phyloP scores from a whole-genome alignment of 2,113 vertebrate species.

The Pipa parva region DNA sequence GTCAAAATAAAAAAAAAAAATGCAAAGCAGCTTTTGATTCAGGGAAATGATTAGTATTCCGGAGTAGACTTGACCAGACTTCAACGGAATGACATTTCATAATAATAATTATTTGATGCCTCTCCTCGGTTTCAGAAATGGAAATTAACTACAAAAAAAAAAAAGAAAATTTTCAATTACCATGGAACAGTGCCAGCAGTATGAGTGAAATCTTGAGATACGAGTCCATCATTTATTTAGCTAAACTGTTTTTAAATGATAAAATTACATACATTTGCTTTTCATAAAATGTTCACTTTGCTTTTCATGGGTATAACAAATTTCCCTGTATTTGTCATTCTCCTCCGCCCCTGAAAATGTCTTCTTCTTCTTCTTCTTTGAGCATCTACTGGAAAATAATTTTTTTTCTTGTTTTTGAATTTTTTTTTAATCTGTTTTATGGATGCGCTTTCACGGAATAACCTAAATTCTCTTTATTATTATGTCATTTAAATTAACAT shows the following conservation, averaged over 20 bases:
- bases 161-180: slow-evolving; percentile 38
- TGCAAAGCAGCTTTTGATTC: slow-evolving; percentile 26
- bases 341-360: slow-evolving; percentile 8
- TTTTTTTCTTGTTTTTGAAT: too few relatives aligned
- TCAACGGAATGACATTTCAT: slow-evolving; percentile 34
- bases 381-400: not conserved
- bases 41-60: slow-evolving; percentile 28
- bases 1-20: slow-evolving; percentile 27
- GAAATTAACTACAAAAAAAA: slow-evolving; percentile 38
- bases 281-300: slow-evolving; percentile 36
- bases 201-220: slow-evolving; percentile 31
- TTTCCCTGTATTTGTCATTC: slow-evolving; percentile 9
- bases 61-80: slow-evolving; percentile 12
- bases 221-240: slow-evolving; percentile 35
- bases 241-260: slow-evolving; percentile 41
- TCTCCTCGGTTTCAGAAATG: slow-evolving; percentile 34
- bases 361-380: not conserved
- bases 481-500: too few relatives aligned
- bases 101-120: slow-evolving; percentile 39
- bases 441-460: too few relatives aligned
- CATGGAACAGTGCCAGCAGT: slow-evolving; percentile 25
- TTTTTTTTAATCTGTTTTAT: too few relatives aligned
- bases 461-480: too few relatives aligned
- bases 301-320: slow-evolving; percentile 36
- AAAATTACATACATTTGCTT: slow-evolving; percentile 38